Conservation (phyloP, 2,888 invertebrate species). For the Bembecia ichneumoniformis region DNA sequence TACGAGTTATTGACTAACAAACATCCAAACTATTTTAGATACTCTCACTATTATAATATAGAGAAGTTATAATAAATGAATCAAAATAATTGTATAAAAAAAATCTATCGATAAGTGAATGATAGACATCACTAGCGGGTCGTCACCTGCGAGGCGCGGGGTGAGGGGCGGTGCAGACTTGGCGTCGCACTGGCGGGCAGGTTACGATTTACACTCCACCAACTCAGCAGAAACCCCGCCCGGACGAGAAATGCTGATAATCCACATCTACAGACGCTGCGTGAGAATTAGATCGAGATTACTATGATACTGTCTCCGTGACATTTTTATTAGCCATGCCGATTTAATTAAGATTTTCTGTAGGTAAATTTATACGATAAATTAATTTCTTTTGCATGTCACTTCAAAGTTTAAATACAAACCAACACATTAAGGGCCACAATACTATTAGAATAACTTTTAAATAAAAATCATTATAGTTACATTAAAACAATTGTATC, state of each 20-base stretch:
- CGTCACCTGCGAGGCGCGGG: slow-evolving; percentile 58
- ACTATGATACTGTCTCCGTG: slow-evolving; percentile 41
- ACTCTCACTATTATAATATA: no score
- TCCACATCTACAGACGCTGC: slow-evolving; percentile 54
- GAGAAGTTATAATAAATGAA: no score
- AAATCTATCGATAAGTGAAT: not conserved
- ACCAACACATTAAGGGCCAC: no score
- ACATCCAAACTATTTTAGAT: no score
- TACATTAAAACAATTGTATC: no score
- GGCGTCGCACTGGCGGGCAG: slow-evolving; percentile 69
- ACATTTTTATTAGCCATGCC: slow-evolving; percentile 39
- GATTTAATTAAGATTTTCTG: slow-evolving; percentile 34
- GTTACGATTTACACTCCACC: slow-evolving; percentile 72
- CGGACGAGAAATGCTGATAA: slow-evolving; percentile 66
- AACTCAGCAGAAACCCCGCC: slow-evolving; percentile 67
- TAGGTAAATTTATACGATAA: not conserved
- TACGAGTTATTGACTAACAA: no score
- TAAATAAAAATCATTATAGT: no score
- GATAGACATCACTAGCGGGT: slow-evolving; percentile 25
- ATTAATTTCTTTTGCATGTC: no score
- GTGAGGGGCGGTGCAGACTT: slow-evolving; percentile 31
- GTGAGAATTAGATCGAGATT: slow-evolving; percentile 67
- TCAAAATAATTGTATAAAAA: no score
- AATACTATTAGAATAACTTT: no score
- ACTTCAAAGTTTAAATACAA: no score